phyloP scores from a whole-genome alignment of 2,113 vertebrate genomes.

The Dromaius novaehollandiae region DNA sequence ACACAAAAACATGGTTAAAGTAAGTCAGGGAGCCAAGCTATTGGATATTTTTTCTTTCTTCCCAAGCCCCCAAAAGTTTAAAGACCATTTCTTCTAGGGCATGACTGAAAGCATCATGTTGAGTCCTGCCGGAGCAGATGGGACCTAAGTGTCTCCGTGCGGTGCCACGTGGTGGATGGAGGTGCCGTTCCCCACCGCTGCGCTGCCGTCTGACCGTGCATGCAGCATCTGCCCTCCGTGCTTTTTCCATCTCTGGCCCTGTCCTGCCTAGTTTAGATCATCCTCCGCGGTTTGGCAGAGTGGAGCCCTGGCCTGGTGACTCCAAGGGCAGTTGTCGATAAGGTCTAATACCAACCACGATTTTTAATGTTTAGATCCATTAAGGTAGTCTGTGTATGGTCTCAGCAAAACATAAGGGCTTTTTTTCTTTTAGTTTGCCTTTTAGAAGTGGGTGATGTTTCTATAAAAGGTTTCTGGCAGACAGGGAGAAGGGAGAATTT shows the following conservation, averaged over 20 bases:
- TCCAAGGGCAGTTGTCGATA: background rate
- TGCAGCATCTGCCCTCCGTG: fast-evolving
- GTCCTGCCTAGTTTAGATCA: background rate
- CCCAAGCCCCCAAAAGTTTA: background rate
- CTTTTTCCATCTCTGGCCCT: background rate
- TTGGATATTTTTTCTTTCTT: background rate
- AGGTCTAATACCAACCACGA: background rate
- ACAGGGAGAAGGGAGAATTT: background rate
- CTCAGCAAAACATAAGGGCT: background rate
- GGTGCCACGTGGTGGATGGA: background rate
- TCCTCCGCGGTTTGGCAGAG: background rate
- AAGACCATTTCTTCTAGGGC: too few relatives aligned
- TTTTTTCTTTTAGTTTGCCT: background rate
- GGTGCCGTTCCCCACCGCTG: background rate
- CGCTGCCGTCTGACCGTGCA: background rate
- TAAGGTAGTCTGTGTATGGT: background rate
- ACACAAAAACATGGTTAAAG: background rate
- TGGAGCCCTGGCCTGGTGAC: fast-evolving
- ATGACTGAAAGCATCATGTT: too few relatives aligned
- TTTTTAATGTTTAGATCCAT: background rate
- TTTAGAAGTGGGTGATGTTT: background rate
- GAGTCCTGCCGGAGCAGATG: too few relatives aligned
- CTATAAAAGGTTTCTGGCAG: background rate
- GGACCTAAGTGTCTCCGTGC: too few relatives aligned
- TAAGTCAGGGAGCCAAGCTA: background rate